Evolutionary conservation across 2,797 vertebrate species (phyloP), one percentile per base, ranked within the genome.

Genomic region (Telmatherina bonti): DNA sequence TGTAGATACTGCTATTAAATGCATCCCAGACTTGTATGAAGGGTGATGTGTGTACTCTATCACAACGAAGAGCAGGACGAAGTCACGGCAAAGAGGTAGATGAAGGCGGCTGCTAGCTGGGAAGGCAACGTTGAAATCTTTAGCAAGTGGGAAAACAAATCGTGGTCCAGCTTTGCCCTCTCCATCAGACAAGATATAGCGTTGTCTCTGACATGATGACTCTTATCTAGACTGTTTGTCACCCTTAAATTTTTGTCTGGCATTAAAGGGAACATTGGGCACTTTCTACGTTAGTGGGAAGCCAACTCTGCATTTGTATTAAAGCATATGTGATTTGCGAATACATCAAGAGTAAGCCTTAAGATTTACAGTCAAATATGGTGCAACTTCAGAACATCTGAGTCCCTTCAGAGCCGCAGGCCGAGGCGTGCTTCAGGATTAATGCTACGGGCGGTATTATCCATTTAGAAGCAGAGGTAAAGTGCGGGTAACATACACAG

Each of bases 101-200:
- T 36, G 54, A 83, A 70, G 73, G 20, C 3, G 7, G 65, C 65
- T 61, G 59, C 41, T 38, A 31, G 26, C 45, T 10, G 5, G 31
- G 51, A 70, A 64, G 58, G 72, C 27, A 61, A 63, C 54, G 41
- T 30, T 62, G 79, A 82, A 87, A 74, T 85, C 64, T 67, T 45
- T 27, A 80, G 35, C 60, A 83, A 89, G 86, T 81, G 43, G 55
- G 71, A 77, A 79, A 88, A 84, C 64, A 89, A 91, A 87, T 82
- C 78, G 82, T 65, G 62, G 67, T 73, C 41, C 52, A 22, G 56
- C 65, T 62, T 67, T 41, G 56, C 52, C 68, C 51, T 74, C 62
- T 68, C 59, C 29, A 70, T 18, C 57, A 76, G 62, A 85, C 47
- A 12, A 80, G 55, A 81, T 62, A 56, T 62, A 67, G 18, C 61